Conservation (phyloP, 2,888 invertebrate species). For the Lamellibrachia columna region DNA sequence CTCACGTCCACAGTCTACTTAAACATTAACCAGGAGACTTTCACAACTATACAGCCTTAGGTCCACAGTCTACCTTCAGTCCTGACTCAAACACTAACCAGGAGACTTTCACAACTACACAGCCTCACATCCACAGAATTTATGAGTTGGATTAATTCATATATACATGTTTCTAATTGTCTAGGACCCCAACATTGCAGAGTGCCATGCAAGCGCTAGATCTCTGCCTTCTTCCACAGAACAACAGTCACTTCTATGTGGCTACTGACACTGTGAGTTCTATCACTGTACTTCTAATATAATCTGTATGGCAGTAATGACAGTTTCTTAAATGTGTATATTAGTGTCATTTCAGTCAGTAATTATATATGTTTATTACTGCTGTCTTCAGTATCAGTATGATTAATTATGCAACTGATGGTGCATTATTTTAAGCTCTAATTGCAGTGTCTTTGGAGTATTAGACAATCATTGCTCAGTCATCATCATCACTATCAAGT, state of each 20-base stretch:
- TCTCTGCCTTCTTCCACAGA: slow-evolving; percentile 55
- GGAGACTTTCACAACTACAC: background rate
- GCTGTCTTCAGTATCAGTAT: too few relatives aligned
- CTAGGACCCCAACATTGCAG: slow-evolving; percentile 30
- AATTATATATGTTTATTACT: too few relatives aligned
- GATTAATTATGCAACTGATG: too few relatives aligned
- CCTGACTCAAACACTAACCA: background rate
- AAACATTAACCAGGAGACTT: too few relatives aligned
- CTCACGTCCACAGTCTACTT: too few relatives aligned
- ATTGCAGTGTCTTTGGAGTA: too few relatives aligned
- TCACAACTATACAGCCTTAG: too few relatives aligned
- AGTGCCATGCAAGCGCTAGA: slow-evolving; percentile 48
- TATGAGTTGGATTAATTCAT: background rate
- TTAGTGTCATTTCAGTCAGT: too few relatives aligned
- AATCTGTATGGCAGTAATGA: background rate
- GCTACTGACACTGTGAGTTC: slow-evolving; percentile 58
- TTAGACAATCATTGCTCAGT: too few relatives aligned
- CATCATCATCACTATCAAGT: too few relatives aligned
- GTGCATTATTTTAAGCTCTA: too few relatives aligned
- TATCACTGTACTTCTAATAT: background rate
- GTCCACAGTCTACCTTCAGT: background rate
- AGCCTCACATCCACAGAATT: background rate
- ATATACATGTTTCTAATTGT: background rate
- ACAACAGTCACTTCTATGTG: slow-evolving; percentile 62
- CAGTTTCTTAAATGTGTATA: background rate